Evolutionary conservation across 2,888 invertebrate genomes (phyloP).

Genomic region (Eupithecia abbreviata): DNA sequence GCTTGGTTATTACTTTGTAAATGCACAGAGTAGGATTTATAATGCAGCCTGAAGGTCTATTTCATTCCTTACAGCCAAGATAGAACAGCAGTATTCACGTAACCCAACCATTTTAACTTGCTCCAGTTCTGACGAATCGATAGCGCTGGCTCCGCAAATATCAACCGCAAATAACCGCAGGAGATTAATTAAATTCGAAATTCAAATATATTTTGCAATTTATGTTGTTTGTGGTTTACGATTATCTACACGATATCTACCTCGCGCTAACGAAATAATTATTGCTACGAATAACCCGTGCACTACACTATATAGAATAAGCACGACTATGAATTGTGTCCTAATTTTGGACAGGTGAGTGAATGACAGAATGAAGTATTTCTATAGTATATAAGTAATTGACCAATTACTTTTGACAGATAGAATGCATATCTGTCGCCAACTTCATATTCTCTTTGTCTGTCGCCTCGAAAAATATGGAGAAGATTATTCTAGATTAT

Average conservation of each 20-base stretch:
- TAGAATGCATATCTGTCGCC: too few species aligned
- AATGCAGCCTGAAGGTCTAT: neutral
- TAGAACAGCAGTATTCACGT: neutral
- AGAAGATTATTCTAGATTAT: too few species aligned
- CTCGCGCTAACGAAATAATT: neutral
- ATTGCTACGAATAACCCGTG: neutral
- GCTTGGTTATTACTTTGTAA: slow-evolving; percentile 10
- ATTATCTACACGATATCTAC: neutral
- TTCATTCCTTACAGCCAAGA: slow-evolving; percentile 1
- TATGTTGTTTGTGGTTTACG: neutral
- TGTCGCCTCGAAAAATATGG: too few species aligned
- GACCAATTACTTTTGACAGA: too few species aligned
- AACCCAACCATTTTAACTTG: slow-evolving; percentile 7
- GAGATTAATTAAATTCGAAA: slow-evolving; percentile 11
- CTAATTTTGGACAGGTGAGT: too few species aligned
- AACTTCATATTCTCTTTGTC: too few species aligned
- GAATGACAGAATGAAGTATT: too few species aligned
- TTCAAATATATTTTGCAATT: slow-evolving; percentile 7
- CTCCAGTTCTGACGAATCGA: slow-evolving; percentile 14
- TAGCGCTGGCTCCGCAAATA: slow-evolving; percentile 11
- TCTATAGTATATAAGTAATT: too few species aligned
- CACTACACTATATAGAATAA: too few species aligned
- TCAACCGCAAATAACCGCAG: neutral
- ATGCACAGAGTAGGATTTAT: neutral
- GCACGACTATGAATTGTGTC: too few species aligned